phyloP scores from a whole-genome alignment of 2,888 invertebrate genomes.

The Xestobium rufovillosum region DNA sequence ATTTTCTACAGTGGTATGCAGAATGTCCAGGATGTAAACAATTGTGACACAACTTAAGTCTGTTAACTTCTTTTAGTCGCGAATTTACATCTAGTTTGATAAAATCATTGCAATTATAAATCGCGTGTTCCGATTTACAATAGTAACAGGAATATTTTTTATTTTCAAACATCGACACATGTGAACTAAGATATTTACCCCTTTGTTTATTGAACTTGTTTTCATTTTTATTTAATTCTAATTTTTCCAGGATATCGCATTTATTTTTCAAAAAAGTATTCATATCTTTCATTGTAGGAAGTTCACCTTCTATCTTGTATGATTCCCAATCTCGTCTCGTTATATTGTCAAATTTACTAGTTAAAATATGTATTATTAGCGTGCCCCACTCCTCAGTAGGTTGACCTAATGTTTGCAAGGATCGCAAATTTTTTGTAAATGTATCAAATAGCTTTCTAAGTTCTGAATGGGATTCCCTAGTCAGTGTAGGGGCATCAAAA shows the following conservation, averaged over 20 bases:
- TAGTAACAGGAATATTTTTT: constrained; percentile 13
- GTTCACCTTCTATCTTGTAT: constrained; percentile 6
- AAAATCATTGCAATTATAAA: constrained; percentile 14
- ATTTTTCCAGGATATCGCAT: constrained; percentile 13
- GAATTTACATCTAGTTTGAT: constrained; percentile 8
- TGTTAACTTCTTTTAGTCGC: constrained; percentile 10
- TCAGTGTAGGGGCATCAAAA: background rate
- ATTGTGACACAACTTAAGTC: constrained; percentile 14
- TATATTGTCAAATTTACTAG: constrained; percentile 16
- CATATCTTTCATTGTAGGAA: constrained; percentile 15
- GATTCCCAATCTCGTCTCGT: constrained; percentile 16
- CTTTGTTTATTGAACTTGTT: too few relatives aligned
- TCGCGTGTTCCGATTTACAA: constrained; percentile 11
- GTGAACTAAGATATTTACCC: constrained; percentile 7
- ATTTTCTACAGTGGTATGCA: constrained; percentile 4
- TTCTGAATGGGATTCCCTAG: constrained; percentile 7
- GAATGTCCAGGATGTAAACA: constrained; percentile 14
- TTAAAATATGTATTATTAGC: constrained; percentile 14
- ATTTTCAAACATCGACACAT: background rate
- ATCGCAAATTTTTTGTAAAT: constrained; percentile 6
- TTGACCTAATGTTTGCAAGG: constrained; percentile 12
- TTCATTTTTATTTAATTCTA: constrained; percentile 7
- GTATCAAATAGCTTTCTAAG: constrained; percentile 8
- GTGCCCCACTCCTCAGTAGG: constrained; percentile 12
- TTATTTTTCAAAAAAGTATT: constrained; percentile 11